Percentiles rank a stretch among this genome's conserved stretches.
Conservation (phyloP, 30 jellyfish, hydroid and myxozoan genomes). For the Aurelia coerulea region DNA sequence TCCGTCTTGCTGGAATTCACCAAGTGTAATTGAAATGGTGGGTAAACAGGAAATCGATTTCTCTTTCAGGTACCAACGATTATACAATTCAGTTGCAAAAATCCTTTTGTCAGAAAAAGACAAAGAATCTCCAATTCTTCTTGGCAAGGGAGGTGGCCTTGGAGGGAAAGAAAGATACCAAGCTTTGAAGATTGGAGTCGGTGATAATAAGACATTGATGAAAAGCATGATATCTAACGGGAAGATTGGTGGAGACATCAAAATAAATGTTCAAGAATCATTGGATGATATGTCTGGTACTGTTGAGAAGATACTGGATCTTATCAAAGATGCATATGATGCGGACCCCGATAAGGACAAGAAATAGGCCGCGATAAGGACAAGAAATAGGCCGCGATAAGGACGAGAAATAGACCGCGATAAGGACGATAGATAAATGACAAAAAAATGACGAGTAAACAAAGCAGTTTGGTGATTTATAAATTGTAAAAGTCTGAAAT, state of each 20-base stretch:
- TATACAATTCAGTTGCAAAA: constrained; percentile 7
- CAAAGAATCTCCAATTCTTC: constrained; percentile 3
- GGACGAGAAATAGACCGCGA: too few species aligned
- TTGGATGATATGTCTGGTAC: background rate
- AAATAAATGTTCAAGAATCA: background rate
- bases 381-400: too few species aligned
- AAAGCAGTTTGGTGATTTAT: too few species aligned
- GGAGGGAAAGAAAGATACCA: constrained; percentile 7
- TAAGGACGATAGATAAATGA: too few species aligned
- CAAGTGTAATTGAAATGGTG: too few species aligned
- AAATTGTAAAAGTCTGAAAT: too few species aligned
- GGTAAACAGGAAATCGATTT: background rate
- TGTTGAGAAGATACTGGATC: background rate
- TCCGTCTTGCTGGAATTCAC: too few species aligned
- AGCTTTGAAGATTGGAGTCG: constrained; percentile 6
- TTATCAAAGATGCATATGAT: background rate
- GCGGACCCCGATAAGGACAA: background rate
- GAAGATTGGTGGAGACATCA: background rate
- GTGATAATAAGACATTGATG: background rate
- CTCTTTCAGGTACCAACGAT: background rate
- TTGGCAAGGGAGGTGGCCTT: constrained; percentile 7
- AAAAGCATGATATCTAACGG: background rate
- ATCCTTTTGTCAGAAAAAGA: background rate
- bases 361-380: too few species aligned
- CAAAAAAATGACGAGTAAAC: too few species aligned